Evolutionary conservation across 2,888 invertebrate species (phyloP).

Genomic region (Phalera bucephala): DNA sequence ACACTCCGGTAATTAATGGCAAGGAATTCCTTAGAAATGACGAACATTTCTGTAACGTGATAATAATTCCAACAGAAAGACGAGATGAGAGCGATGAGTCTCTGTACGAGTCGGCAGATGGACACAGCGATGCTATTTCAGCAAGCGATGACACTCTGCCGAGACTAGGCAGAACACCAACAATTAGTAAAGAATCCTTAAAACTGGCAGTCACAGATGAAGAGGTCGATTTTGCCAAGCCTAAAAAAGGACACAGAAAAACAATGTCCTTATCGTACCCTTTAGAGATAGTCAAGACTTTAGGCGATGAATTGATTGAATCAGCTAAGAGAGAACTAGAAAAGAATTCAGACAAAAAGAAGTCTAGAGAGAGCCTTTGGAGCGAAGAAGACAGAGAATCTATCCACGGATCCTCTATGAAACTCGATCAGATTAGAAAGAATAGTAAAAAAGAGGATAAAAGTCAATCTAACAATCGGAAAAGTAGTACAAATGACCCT

Average conservation of each 20-base stretch:
- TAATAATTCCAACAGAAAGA: conserved; percentile 59
- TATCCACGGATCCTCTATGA: conserved; percentile 62
- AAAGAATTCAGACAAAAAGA: conserved; percentile 67
- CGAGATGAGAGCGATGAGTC: conserved; percentile 78
- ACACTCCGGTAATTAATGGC: conserved; percentile 34
- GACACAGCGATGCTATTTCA: conserved; percentile 73
- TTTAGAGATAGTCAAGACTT: conserved; percentile 68
- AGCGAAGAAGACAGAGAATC: conserved; percentile 76
- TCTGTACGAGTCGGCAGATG: conserved; percentile 75
- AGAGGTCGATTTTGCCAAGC: conserved; percentile 57
- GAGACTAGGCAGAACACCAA: conserved; percentile 64
- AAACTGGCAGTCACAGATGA: conserved; percentile 76
- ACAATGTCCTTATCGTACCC: conserved; percentile 78
- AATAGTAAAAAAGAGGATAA: conserved; percentile 72
- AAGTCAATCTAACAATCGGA: conserved; percentile 51
- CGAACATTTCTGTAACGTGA: conserved; percentile 19
- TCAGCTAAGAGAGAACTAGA: conserved; percentile 64
- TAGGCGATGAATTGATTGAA: conserved; percentile 78
- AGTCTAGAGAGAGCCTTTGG: conserved; percentile 76
- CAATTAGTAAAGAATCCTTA: conserved; percentile 75
- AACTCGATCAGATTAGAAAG: conserved; percentile 64
- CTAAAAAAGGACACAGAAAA: conserved; percentile 72
- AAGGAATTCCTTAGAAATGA: conserved; percentile 33
- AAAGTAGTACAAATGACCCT: conserved; percentile 57
- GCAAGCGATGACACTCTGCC: conserved; percentile 72